Base-by-base conservation (phyloP, 1,140 invertebrate species). In the Drosophila leontia region DNA sequence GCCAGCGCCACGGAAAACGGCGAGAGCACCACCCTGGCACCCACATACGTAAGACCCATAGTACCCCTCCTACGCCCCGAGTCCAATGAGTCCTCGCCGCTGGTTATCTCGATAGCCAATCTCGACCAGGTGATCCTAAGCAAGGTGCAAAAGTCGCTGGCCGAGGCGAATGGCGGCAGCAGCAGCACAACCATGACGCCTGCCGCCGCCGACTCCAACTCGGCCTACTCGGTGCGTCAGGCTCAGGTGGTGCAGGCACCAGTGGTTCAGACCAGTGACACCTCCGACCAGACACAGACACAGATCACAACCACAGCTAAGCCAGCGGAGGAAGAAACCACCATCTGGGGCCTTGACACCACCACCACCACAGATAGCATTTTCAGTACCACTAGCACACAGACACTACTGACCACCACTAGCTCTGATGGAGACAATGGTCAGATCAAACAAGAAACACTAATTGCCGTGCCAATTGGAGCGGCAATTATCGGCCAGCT, bases 21-120 rank as follows among this genome's bases (percentile, higher is more conserved):
- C 11, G 62, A 64, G 19, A 64, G 29, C 60, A 50, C 67, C 44
- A 34, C 60, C 53, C 4, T 42, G 72, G 39, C 79, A 39, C 60
- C 71, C 6, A 75, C 76, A 80, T 90, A 92, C 67, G 87, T 92
- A 88, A 91, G 91, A 91, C 81, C 92, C 37, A 82, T 86, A 84
- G 87, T 90, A 87, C 84, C 92, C 77, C 79, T 92, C 53, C 71
- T 92, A 58, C 78, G 86, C 59, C 92, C 91, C 65, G 84, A 93
- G 78, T 93, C 92, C 58, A 92, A 92, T 90, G 92, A 93, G 75
- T 88, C 91, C 81, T 83, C 91, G 92, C 93, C 79, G 78, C 80
- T 92, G 62, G 87, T 93, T 45, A 93, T 93, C 61, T 93, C 93
- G 26, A 92, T 93, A 80, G 90, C 92, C 60, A 93, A 92, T 80